Evolutionary conservation across 1,140 invertebrate species (phyloP), one percentile per base, ranked within the genome.

Genomic region (Caligus rogercresseyi): DNA sequence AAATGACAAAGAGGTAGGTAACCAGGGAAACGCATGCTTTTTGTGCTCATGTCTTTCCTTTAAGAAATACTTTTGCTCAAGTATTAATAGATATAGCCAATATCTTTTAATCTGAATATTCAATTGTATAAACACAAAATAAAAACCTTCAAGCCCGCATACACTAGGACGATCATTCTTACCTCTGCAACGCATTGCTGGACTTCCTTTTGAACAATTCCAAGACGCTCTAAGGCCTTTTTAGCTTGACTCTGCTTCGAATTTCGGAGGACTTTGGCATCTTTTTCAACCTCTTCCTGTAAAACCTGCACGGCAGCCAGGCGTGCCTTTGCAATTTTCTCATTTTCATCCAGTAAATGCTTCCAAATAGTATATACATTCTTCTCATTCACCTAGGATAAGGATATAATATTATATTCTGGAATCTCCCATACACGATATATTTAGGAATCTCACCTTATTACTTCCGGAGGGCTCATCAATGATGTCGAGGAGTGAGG

Each of bases 281-380:
- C 89, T 69, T 95, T 91, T 13, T 88, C 86, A 65, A 94, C 89
- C 73, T 90, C 86, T 71, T 93, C 86, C 71, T 90, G 86, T 72
- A 92, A 92, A 18, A 93, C 84, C 75, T 95, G 89, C 15, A 92
- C 85, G 3, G 90, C 90, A 0, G 89, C 87, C 19, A 95, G 75
- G 25, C 89, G 78, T 3, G 89, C 87, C 66, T 89, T 82, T 0
- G 89, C 89, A 67, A 94, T 74, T 70, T 91, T 91, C 70, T 96
- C 91, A 70, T 92, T 92, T 74, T 96, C 91, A 72, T 95, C 90
- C 65, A 96, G 75, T 0, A 96, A 86, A 0, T 86, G 88, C 66
- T 87, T 79, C 92, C 92, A 96, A 15, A 95, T 89, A 67, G 86
- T 89, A 84, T 89, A 91, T 80, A 94, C 90, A 69, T 94, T 94